Percentiles rank a stretch among this genome's conserved stretches.
phyloP scores from a whole-genome alignment of 2,888 invertebrate species.

The Andrena bicolor region DNA sequence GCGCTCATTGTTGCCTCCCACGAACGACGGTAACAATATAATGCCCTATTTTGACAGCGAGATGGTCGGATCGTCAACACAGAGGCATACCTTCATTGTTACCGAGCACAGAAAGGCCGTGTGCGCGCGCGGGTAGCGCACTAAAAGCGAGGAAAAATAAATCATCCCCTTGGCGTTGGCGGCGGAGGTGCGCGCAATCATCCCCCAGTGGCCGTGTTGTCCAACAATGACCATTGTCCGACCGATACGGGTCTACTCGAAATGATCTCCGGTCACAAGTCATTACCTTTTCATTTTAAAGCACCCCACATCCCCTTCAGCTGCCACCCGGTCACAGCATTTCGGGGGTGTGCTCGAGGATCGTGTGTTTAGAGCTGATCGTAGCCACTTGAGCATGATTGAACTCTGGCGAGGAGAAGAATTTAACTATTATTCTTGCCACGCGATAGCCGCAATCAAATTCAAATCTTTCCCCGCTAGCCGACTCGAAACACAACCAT shows the following conservation, averaged over 20 bases:
- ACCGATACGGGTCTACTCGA: constrained; percentile 78
- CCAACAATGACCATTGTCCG: constrained; percentile 83
- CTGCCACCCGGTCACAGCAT: constrained; percentile 18
- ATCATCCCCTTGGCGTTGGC: constrained; percentile 58
- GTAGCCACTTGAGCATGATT: constrained; percentile 6
- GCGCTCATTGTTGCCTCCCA: constrained; percentile 36
- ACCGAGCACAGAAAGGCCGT: constrained; percentile 27
- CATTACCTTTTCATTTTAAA: constrained; percentile 84
- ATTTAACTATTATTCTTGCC: neutral
- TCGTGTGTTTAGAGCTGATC: neutral
- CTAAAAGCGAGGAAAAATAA: constrained; percentile 69
- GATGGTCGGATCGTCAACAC: constrained; percentile 54
- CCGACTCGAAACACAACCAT: neutral
- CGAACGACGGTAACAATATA: constrained; percentile 54
- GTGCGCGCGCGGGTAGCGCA: constrained; percentile 50
- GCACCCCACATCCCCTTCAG: constrained; percentile 55
- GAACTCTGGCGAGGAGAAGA: neutral
- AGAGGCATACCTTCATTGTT: constrained; percentile 54
- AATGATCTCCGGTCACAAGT: constrained; percentile 84
- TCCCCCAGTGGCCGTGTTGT: constrained; percentile 81
- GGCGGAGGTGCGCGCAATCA: constrained; percentile 64
- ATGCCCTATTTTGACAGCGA: constrained; percentile 54
- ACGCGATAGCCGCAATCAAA: neutral
- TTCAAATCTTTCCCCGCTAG: neutral
- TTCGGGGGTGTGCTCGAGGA: constrained; percentile 9